These are phyloP conservation scores for Tromatobia lineatoria DNA, from an alignment of 2,888 invertebrate genomes.

Conservation along the genomic window DNA sequence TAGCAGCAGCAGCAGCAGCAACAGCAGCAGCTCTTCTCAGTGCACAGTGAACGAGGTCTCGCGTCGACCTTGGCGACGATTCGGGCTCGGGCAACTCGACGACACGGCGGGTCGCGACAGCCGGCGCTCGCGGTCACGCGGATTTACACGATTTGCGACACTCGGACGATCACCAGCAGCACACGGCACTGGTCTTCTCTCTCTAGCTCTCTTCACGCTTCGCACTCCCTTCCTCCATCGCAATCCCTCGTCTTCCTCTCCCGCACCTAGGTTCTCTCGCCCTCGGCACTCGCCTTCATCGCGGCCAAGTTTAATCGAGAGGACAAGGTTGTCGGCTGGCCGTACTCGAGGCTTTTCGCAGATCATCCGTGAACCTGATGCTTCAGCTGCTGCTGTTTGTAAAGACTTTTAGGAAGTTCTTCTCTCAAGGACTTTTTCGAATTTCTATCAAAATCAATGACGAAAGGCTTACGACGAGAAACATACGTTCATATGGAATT, in stretches of 20 bases:
- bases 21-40: constrained; percentile 6
- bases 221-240: constrained; percentile 29
- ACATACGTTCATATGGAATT: too few relatives aligned
- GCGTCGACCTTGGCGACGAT: constrained; percentile 45
- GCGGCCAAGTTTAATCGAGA: constrained; percentile 65
- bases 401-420: neutral
- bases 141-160: constrained; percentile 59
- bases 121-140: constrained; percentile 52
- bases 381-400: constrained; percentile 4
- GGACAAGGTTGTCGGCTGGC: constrained; percentile 58
- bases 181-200: constrained; percentile 21
- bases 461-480: too few relatives aligned
- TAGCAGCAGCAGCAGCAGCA: neutral
- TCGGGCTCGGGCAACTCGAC: constrained; percentile 38
- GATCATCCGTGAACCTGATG: constrained; percentile 44
- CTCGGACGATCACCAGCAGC: constrained; percentile 44
- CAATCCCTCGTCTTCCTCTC: constrained; percentile 43
- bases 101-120: constrained; percentile 43
- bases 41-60: constrained; percentile 34
- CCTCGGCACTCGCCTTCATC: constrained; percentile 40
- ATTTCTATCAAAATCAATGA: too few relatives aligned
- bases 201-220: constrained; percentile 9
- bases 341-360: constrained; percentile 52
- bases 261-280: constrained; percentile 26
- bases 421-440: neutral